Conservation (phyloP, 2,797 vertebrate species). For the Pipistrellus pipistrellus region DNA sequence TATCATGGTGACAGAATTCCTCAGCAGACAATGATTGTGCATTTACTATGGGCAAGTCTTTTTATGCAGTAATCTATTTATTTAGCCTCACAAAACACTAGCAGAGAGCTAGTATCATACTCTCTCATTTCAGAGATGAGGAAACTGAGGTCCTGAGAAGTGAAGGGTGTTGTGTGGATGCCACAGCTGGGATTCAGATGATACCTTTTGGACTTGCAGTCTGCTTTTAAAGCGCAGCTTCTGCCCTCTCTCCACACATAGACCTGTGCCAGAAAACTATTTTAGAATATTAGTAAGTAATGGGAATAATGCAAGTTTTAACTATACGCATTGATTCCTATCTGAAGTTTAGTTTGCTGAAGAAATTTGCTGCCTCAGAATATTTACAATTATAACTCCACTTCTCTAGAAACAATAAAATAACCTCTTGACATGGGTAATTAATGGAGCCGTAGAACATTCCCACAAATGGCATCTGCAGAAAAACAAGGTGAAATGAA, state of each 20-base stretch:
- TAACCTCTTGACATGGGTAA: slow-evolving; percentile 76
- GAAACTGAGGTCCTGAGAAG: neutral
- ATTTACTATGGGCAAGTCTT: neutral
- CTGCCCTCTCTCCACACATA: neutral
- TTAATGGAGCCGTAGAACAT: slow-evolving; percentile 74
- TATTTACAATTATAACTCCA: slow-evolving; percentile 69
- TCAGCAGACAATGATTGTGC: neutral
- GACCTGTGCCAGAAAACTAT: slow-evolving; percentile 6
- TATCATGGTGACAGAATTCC: neutral
- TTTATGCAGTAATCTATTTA: neutral
- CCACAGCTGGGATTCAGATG: neutral
- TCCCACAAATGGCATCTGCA: slow-evolving; percentile 61
- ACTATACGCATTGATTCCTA: neutral
- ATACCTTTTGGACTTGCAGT: neutral
- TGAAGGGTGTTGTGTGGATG: neutral
- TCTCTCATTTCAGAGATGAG: neutral
- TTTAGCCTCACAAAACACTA: neutral
- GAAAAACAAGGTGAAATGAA: slow-evolving; percentile 81
- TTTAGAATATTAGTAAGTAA: neutral
- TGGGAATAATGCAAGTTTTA: neutral
- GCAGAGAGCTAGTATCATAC: neutral
- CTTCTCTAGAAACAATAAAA: slow-evolving; percentile 77
- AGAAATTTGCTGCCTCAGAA: slow-evolving; percentile 65
- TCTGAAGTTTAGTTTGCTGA: slow-evolving; percentile 55
- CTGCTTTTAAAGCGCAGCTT: neutral